Evolutionary conservation across 2,113 vertebrate species (phyloP).

Genomic region (Nerophis ophidion): DNA sequence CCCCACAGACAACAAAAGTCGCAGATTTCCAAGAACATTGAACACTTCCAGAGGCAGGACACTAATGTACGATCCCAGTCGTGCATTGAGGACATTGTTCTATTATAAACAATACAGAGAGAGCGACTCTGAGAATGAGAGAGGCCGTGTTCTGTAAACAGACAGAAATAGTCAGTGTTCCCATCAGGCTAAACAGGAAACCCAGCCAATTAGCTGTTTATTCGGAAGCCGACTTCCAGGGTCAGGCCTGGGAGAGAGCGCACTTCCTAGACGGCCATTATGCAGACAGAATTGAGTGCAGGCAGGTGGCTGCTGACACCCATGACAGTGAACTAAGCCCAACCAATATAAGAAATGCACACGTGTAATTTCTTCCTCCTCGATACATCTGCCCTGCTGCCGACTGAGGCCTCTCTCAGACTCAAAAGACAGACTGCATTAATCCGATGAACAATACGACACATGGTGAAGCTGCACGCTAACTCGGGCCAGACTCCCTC

Average conservation of each 20-base stretch:
- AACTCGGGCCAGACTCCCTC: conserved; percentile 47
- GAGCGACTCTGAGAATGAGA: conserved; percentile 52
- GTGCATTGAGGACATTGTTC: conserved; percentile 58
- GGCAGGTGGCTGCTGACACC: conserved; percentile 55
- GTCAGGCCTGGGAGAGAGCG: conserved; percentile 68
- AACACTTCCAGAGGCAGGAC: conserved; percentile 29
- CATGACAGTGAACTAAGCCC: conserved; percentile 27
- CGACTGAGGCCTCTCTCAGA: conserved; percentile 28
- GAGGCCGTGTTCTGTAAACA: conserved; percentile 68
- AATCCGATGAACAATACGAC: conserved; percentile 28
- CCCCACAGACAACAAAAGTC: conserved; percentile 47
- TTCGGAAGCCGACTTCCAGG: conserved; percentile 63
- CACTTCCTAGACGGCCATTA: conserved; percentile 69
- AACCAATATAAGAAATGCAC: conserved; percentile 30
- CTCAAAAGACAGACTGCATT: conserved; percentile 37
- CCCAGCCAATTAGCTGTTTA: conserved; percentile 77
- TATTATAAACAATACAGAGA: conserved; percentile 61
- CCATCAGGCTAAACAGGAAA: conserved; percentile 79
- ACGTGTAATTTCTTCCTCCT: conserved; percentile 29
- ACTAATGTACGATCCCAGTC: conserved; percentile 36
- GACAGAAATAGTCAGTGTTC: conserved; percentile 71
- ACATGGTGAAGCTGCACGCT: conserved; percentile 31
- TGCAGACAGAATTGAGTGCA: conserved; percentile 46
- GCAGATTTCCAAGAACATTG: conserved; percentile 43
- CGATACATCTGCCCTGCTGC: conserved; percentile 1